These are phyloP conservation scores for Clarias macrocephalus DNA, from an alignment of 2,113 vertebrate species.

Conservation along the genomic window DNA sequence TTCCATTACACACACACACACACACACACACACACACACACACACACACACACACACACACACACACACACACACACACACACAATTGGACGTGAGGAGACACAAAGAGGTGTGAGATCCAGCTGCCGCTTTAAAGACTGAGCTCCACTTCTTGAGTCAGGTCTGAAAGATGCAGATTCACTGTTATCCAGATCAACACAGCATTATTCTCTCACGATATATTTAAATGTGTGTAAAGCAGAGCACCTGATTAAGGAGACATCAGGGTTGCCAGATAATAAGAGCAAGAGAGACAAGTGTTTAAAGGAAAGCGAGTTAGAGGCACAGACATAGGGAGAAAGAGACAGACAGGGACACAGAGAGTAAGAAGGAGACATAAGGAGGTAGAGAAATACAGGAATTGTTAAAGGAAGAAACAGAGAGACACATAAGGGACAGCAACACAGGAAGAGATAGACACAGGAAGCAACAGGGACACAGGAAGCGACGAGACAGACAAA, in stretches of 20 bases:
- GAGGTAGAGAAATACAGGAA: background rate
- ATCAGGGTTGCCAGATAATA: background rate
- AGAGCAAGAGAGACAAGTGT: background rate
- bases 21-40: slow-evolving; percentile 29
- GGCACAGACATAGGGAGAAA: too few species aligned
- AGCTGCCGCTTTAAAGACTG: background rate
- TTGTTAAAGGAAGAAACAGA: background rate
- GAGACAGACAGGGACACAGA: background rate
- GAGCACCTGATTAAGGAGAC: background rate
- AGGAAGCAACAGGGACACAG: background rate
- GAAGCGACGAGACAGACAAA: background rate
- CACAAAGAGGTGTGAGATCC: background rate
- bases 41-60: slow-evolving; percentile 22
- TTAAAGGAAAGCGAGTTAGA: background rate
- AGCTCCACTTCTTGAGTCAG: background rate
- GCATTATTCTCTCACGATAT: background rate
- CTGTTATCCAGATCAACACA: background rate
- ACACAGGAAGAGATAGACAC: background rate
- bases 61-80: slow-evolving; percentile 14
- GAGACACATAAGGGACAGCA: background rate
- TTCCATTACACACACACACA: slow-evolving; percentile 13
- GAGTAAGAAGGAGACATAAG: background rate
- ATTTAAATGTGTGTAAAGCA: background rate
- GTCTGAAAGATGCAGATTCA: too few species aligned
- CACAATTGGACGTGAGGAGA: background rate